A percentile compares a stretch with the other conserved stretches of the same genome.
These are phyloP conservation scores for Pteropus rufus DNA, from an alignment of 2,797 vertebrate genomes.

Conservation along the genomic window DNA sequence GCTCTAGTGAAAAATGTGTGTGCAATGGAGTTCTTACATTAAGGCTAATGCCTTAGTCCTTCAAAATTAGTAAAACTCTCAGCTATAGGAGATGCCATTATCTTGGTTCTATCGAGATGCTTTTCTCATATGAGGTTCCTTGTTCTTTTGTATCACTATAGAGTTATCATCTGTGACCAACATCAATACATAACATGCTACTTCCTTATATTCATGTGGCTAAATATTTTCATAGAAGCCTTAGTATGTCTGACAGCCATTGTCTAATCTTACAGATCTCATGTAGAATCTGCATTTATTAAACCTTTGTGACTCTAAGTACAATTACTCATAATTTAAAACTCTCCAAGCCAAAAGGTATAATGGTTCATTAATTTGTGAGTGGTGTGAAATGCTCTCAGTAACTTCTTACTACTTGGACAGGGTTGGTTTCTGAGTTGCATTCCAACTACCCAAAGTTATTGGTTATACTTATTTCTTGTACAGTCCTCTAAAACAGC, in stretches of 20 bases:
- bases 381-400: neutral
- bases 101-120: neutral
- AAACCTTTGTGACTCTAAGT: neutral
- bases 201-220: neutral
- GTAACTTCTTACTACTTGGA: conserved; percentile 40
- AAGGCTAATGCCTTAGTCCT: neutral
- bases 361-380: conserved; percentile 35
- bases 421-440: conserved; percentile 17
- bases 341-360: neutral
- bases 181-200: neutral
- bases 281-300: neutral
- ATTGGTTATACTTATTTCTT: conserved; percentile 46
- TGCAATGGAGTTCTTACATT: neutral
- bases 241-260: neutral
- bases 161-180: neutral
- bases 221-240: neutral
- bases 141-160: neutral
- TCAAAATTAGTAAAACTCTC: neutral
- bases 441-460: conserved; percentile 40
- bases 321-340: neutral
- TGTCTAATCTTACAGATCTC: neutral
- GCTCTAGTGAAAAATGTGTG: neutral
- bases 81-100: neutral
- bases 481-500: conserved; percentile 30
- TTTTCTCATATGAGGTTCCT: neutral